Evolutionary conservation across 1,140 invertebrate species (phyloP), one percentile per base, ranked within the genome.

Genomic region (Theocolax elegans): DNA sequence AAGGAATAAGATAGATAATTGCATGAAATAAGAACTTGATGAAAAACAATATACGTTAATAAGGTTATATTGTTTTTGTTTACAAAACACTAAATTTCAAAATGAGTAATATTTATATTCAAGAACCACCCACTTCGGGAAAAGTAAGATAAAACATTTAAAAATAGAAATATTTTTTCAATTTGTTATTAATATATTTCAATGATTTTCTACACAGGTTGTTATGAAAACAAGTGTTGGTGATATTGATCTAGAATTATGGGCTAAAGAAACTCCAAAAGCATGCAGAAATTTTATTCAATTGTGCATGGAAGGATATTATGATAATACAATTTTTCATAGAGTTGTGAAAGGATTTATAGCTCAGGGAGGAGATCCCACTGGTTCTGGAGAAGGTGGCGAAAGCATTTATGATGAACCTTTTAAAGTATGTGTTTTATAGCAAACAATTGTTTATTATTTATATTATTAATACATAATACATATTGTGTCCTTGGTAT

Each of bases 231-330:
- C 97, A 19, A 91, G 94, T 48, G 93, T 95, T 19, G 97, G 98
- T 31, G 97, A 99, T 79, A 96, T 99, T 73, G 98, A 99, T 76
- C 92, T 99, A 66, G 98, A 99, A 88, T 86, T 99, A 79, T 99
- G 97, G 98, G 91, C 96, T 0, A 95, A 95, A 82, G 98, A 99
- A 88, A 90, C 95, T 31, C 97, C 98, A 6, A 95, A 95, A 85
- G 95, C 98, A 31, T 97, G 95, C 77, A 89, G 95, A 70, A 99
- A 99, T 87, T 99, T 99, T 81, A 91, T 99, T 29, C 98, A 99
- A 85, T 86, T 99, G 10, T 99, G 97, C 81, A 86, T 99, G 88
- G 97, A 99, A 87, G 94, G 94, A 3, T 99, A 99, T 86, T 99
- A 99, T 81, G 90, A 99, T 85, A 90, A 90, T 40, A 95, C 93